Evolutionary conservation across 2,797 vertebrate genomes (phyloP), one percentile per base, ranked within the genome.

Genomic region (Tiaroga cobitis): DNA sequence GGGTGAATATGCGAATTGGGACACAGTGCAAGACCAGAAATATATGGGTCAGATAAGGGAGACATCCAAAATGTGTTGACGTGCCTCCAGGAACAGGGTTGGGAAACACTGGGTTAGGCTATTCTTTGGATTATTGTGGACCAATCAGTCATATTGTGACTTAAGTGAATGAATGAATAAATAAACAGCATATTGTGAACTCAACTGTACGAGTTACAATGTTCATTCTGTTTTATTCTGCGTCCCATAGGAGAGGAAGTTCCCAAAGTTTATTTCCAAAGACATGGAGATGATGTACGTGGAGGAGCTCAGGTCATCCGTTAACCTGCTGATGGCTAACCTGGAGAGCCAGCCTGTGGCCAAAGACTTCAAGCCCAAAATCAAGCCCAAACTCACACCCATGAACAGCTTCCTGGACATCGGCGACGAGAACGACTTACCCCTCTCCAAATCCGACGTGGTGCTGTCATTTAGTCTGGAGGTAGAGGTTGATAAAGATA

Each of bases 331-430:
- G 41, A 99, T 99, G 98, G 97, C 97, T 67, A 99, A 99, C 92
- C 93, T 99, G 94, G 98, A 99, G 94, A 98, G 98, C 90, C 97
- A 98, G 83, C 98, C 98, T 0, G 98, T 99, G 85, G 97, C 98
- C 18, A 99, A 97, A 94, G 98, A 99, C 92, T 97, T 97, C 92
- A 98, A 98, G 87, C 93, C 97, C 85, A 90, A 90, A 84, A 95
- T 96, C 87, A 99, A 98, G 91, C 95, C 98, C 82, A 99, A 99
- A 81, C 95, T 98, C 84, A 97, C 97, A 4, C 94, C 97, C 86
- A 84, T 95, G 80, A 99, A 98, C 93, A 97, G 96, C 92, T 99
- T 99, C 93, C 91, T 99, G 93, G 98, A 99, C 91, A 95, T 99
- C 18, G 97, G 97, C 24, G 98, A 99, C 74, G 97, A 99, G 90